Evolutionary conservation across 2,888 invertebrate genomes (phyloP), one percentile per base, ranked within the genome.

Genomic region (Autographa gamma): DNA sequence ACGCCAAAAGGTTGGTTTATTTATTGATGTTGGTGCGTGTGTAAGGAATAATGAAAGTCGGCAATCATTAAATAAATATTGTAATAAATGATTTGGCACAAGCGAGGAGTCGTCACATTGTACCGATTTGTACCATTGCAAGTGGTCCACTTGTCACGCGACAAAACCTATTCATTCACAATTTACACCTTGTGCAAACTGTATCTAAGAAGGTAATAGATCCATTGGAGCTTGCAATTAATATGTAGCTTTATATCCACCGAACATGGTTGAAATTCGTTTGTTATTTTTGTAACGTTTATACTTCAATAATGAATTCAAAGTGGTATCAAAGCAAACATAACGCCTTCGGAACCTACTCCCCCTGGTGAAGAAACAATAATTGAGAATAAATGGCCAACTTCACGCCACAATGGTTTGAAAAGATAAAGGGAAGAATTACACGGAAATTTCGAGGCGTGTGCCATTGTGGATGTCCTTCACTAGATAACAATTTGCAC

Each of bases 401-500:
- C 92, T 93, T 88, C 84, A 90, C 88, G 77, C 92, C 92, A 94
- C 94, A 95, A 95, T 92, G 85, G 89, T 82, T 72, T 85, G 84
- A 85, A 91, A 91, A 95, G 91, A 95, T 93, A 94, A 95, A 92
- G 86, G 91, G 81, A 87, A 91, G 92, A 92, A 94, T 95, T 95
- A 95, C 92, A 95, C 91, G 93, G 94, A 94, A 93, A 93, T 94
- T 92, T 93, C 79, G 86, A 92, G 93, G 93, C 91, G 92, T 91
- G 91, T 89, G 87, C 92, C 83, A 90, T 95, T 95, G 94, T 94
- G 84, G 74, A 87, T 79, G 86, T 80, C 80, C 85, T 90, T 88
- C 90, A 93, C 92, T 93, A 92, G 93, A 93, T 92, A 88, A 95
- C 93, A 94, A 95, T 95, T 95, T 94, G 94, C 92, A 90, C 91